Base-by-base conservation (phyloP, 2,113 vertebrate species). In the Ondatra zibethicus region DNA sequence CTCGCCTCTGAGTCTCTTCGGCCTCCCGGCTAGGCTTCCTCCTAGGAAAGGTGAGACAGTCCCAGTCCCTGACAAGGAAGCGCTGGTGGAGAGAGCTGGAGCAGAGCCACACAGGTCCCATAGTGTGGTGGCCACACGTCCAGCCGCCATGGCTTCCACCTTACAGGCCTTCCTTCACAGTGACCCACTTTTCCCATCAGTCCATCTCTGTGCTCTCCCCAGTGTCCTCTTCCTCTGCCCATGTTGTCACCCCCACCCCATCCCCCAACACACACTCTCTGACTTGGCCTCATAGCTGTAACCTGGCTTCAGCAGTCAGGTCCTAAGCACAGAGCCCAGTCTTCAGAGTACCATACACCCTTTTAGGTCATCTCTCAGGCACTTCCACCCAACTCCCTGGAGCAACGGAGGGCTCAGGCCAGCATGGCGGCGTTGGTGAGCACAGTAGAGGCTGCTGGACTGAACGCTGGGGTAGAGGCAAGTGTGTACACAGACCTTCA, bases 91-190 rank as follows among this genome's bases (percentile, higher is more conserved):
- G 21, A 25, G 78, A 0, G 21, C 42, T 31, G 25, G 45, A 25
- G 36, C 29, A 11, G 23, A 39, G 52, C n/a, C 68, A 39, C 52
- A 27, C 16, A 3, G 42, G 39, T 70, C 36, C 55, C 42, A 1
- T 0, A 3, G 39, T 36, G 12, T 33, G n/a, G 12, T 9, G 21
- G 58, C 9, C 66, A 7, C 5, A 0, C 1, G 47, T 58, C 3
- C 47, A 19, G 50, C 23, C 39, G 3, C 66, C 5, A 1, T 1
- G 58, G 23, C 1, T 13, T 39, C 77, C 1, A 1, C 27, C 7
- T 52, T 47, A 39, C 72, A 2, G 27, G 16, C 47, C 27, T 52
- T 45, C 82, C 82, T 58, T 86, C 36, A 23, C 21, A 17, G 14
- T 13, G 55, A 19, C 85, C n/a, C 23, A 1, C 9, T 52, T 93